These are phyloP conservation scores for Epistrophe eligans DNA, from an alignment of 2,888 invertebrate genomes.

Conservation along the genomic window DNA sequence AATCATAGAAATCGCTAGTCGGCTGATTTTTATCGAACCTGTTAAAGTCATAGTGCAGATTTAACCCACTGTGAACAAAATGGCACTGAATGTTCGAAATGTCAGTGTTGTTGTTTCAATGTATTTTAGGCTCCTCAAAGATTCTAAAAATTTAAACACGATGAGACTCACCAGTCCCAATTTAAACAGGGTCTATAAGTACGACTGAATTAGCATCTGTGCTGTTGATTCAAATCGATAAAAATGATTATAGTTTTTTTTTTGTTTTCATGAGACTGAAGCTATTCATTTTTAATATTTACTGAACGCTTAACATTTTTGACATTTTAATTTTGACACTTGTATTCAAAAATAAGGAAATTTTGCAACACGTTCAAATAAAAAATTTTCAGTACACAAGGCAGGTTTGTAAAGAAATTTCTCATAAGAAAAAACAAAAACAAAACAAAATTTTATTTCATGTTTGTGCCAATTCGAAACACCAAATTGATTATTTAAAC, in stretches of 20 bases:
- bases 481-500: background rate
- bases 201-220: too few relatives aligned
- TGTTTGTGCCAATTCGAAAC: background rate
- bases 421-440: background rate
- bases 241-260: background rate
- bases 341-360: background rate
- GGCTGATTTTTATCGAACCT: too few relatives aligned
- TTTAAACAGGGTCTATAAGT: too few relatives aligned
- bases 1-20: too few relatives aligned
- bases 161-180: too few relatives aligned
- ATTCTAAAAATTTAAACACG: too few relatives aligned
- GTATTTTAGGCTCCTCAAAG: too few relatives aligned
- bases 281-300: background rate
- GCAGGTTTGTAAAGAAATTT: background rate
- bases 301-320: background rate
- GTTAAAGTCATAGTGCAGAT: too few relatives aligned
- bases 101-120: too few relatives aligned
- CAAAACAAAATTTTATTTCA: background rate
- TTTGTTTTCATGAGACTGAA: background rate
- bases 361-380: conserved; percentile 20
- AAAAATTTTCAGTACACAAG: conserved; percentile 13
- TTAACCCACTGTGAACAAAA: too few relatives aligned
- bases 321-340: background rate
- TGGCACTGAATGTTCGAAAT: too few relatives aligned
- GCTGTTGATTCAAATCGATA: too few relatives aligned